phyloP scores from a whole-genome alignment of 2,888 invertebrate genomes.

The Tipula unca region DNA sequence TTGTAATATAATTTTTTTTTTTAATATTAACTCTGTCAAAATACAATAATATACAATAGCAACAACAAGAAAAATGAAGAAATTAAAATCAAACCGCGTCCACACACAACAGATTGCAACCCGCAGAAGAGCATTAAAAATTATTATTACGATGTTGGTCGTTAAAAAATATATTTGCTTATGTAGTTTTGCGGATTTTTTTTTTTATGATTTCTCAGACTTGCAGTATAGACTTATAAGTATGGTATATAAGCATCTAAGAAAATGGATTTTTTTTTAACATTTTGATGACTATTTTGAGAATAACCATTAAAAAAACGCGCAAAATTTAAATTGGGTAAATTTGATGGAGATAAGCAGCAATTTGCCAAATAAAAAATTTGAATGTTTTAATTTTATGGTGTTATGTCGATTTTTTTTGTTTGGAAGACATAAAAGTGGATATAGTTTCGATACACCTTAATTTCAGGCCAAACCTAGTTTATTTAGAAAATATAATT shows the following conservation, averaged over 20 bases:
- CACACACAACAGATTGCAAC: not conserved
- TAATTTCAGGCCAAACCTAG: not conserved
- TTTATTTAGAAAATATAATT: not conserved
- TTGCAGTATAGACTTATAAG: not conserved
- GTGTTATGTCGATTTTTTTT: not conserved
- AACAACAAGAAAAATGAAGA: not conserved
- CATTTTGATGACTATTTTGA: not conserved
- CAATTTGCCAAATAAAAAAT: slow-evolving; percentile 4
- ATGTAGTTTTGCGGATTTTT: not conserved
- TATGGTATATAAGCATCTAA: not conserved
- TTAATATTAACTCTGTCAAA: not conserved
- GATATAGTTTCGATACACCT: not conserved
- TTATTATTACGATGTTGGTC: not conserved
- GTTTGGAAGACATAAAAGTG: not conserved
- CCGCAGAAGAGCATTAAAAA: not conserved
- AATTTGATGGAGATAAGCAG: not conserved
- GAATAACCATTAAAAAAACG: not conserved
- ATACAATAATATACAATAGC: not conserved
- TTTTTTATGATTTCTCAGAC: not conserved
- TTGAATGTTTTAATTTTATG: slow-evolving; percentile 8
- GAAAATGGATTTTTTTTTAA: not conserved
- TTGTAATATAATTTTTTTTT: not conserved
- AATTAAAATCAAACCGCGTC: not conserved
- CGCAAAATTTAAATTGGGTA: not conserved
- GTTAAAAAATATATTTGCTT: not conserved